Base-by-base conservation (phyloP, 2,888 invertebrate species). In the Anticlea derivata region DNA sequence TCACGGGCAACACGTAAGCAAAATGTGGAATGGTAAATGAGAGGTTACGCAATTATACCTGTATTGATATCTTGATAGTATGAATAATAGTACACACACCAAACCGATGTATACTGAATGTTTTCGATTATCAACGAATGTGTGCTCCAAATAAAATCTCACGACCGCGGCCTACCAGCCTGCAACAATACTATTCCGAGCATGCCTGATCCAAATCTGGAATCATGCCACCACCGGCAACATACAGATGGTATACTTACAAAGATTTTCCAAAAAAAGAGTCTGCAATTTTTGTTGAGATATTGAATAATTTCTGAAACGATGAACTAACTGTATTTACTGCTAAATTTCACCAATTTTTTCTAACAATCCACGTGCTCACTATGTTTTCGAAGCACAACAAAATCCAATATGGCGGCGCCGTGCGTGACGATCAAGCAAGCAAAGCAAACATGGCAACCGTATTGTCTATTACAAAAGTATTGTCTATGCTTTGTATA, bases 341-440 rank as follows among this genome's bases (percentile, higher is more conserved):
- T 86, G 75, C 78, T 70, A 75, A 89, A 86, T 87, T 89, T 86
- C 77, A 79, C 78, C 65, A 76, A 81, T 75, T 75, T 71, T 74
- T 77, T 80, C 82, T 70, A 83, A 86, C 75, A 79, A 84, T 93
- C 93, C 93, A 94, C 94, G 93, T 93, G 93, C 93, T 93, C 92
- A 91, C 92, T 92, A 92, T 93, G 93, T 93, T 93, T 93, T 93
- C 86, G 77, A 87, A 78, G 89, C 90, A 91, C 91, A 92, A 86
- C 86, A 91, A 90, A 89, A 91, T 89, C 86, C 93, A 93, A 93
- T 91, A 94, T 94, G 94, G 94, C 93, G 94, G 94, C 93, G 91
- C 65, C 46, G 13, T 17, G 13, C 22, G 11, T n/a, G 22, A 12
- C 31, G 29, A 37, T 7, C 37, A 24, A 38, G 50, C 64, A 68